phyloP scores from a whole-genome alignment of 2,113 vertebrate genomes.

The Myotis lucifugus region DNA sequence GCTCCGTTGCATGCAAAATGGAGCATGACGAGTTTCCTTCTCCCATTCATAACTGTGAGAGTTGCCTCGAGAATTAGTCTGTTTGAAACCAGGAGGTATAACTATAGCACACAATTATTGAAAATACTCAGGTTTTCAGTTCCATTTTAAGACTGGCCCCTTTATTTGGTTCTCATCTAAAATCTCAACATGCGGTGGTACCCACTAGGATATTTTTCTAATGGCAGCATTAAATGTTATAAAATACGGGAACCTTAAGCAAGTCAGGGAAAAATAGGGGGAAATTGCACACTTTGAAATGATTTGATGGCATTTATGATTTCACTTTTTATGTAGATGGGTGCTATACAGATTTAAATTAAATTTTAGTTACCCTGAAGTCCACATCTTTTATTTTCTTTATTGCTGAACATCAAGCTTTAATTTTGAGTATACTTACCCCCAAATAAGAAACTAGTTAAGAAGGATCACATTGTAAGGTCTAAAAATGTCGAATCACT shows the following conservation, averaged over 20 bases:
- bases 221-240: neutral
- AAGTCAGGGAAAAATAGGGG: neutral
- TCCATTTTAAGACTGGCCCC: neutral
- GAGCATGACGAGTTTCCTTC: neutral
- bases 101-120: neutral
- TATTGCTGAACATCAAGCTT: neutral
- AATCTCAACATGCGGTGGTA: neutral
- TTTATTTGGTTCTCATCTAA: neutral
- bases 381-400: neutral
- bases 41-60: slow-evolving; percentile 29
- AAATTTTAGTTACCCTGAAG: neutral
- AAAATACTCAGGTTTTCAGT: neutral
- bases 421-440: neutral
- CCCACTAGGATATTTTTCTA: neutral
- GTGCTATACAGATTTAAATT: neutral
- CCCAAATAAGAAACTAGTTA: neutral
- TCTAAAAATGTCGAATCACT: neutral
- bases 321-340: neutral
- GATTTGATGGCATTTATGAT: neutral
- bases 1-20: neutral
- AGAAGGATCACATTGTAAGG: neutral
- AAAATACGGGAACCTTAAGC: neutral
- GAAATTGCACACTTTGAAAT: neutral
- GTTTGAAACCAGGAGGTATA: neutral
- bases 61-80: neutral